Evolutionary conservation across 2,797 vertebrate genomes (phyloP).

Genomic region (Lycodopsis pacificus): DNA sequence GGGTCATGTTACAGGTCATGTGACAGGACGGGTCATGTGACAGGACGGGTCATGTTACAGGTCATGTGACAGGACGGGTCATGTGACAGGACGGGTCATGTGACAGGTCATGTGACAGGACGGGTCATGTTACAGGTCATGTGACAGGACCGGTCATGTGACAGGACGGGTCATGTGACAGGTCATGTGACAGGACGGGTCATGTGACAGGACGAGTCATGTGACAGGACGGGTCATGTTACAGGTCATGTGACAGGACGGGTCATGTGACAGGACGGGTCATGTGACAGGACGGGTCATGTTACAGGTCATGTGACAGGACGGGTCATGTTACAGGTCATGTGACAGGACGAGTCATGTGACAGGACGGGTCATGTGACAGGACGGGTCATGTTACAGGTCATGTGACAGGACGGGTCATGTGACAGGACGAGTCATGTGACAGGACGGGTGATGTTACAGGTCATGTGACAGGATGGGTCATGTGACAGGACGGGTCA

Average conservation of each 20-base stretch:
- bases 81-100: too few relatives aligned
- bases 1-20: not conserved
- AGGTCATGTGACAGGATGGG: conserved; percentile 61
- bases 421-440: too few relatives aligned
- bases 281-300: not conserved
- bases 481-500: not conserved
- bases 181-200: conserved; percentile 71
- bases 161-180: not conserved
- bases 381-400: too few relatives aligned
- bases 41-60: not conserved
- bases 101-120: too few relatives aligned
- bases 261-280: too few relatives aligned
- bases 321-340: too few relatives aligned
- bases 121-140: not conserved
- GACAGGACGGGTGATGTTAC: not conserved
- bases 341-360: too few relatives aligned
- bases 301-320: conserved; percentile 62
- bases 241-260: conserved; percentile 66
- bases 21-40: conserved; percentile 61
- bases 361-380: not conserved
- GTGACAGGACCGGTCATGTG: conserved; percentile 61
- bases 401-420: conserved; percentile 74
- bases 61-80: conserved; percentile 72
- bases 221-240: not conserved
- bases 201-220: too few relatives aligned